A percentile compares a stretch with the other conserved stretches of the same genome.
Evolutionary conservation across 2,113 vertebrate species (phyloP).

Genomic region (Australoheros scitulus): DNA sequence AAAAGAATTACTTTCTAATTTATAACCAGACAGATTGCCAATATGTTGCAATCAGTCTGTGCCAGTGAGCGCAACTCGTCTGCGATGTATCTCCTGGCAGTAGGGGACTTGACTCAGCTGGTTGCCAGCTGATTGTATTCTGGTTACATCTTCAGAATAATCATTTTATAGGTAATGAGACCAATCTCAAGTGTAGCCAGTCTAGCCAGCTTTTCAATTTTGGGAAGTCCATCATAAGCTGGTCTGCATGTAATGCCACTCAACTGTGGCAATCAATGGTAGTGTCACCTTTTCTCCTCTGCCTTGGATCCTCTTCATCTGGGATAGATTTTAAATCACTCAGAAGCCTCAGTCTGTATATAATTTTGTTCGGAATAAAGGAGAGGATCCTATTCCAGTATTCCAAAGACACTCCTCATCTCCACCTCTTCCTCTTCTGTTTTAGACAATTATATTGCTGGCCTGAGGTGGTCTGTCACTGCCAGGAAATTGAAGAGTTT

Average conservation of each 20-base stretch:
- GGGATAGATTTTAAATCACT: neutral
- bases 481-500: constrained; percentile 47
- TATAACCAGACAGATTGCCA: neutral
- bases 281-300: neutral
- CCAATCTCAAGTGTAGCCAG: neutral
- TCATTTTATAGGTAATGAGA: neutral
- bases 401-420: neutral
- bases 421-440: constrained; percentile 7
- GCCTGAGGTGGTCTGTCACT: constrained; percentile 60
- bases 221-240: neutral
- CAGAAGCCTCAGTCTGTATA: neutral
- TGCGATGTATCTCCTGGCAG: neutral
- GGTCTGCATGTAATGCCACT: neutral
- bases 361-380: neutral
- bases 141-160: neutral
- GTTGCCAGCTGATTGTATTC: neutral
- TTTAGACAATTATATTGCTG: constrained; percentile 56
- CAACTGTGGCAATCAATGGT: constrained; percentile 10
- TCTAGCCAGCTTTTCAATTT: neutral
- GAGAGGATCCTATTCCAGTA: neutral
- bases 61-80: neutral
- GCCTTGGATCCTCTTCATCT: neutral
- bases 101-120: neutral
- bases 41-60: neutral
- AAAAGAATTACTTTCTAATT: neutral